Percentiles rank a stretch among this genome's conserved stretches.
Evolutionary conservation across 2,888 invertebrate species (phyloP).

Genomic region (Mimachlamys varia): DNA sequence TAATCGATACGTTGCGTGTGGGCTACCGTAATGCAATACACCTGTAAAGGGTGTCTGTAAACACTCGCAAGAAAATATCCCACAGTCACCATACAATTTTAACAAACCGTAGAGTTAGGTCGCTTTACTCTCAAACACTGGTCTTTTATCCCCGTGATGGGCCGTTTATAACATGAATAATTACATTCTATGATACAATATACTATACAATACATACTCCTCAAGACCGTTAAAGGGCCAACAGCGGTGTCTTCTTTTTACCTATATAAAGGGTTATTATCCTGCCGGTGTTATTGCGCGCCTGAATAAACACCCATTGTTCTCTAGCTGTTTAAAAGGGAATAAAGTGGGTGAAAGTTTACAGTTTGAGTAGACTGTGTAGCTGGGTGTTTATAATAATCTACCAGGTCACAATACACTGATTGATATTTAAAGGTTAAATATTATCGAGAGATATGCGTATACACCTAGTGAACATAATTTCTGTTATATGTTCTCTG

Average conservation of each 20-base stretch:
- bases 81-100: neutral
- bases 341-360: neutral
- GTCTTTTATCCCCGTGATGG: neutral
- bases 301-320: neutral
- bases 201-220: neutral
- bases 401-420: neutral
- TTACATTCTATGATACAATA: neutral
- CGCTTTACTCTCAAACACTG: neutral
- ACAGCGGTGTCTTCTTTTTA: neutral
- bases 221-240: neutral
- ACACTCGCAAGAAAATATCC: neutral
- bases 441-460: no score
- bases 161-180: no score
- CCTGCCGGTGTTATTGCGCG: neutral
- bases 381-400: neutral
- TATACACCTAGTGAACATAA: no score
- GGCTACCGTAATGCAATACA: neutral
- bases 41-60: neutral
- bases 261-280: neutral
- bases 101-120: neutral
- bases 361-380: neutral
- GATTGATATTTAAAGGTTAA: no score
- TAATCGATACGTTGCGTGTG: no score
- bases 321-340: neutral
- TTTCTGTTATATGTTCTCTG: no score